Conservation (phyloP, 2,797 vertebrate genomes). For the Chelmon rostratus region DNA sequence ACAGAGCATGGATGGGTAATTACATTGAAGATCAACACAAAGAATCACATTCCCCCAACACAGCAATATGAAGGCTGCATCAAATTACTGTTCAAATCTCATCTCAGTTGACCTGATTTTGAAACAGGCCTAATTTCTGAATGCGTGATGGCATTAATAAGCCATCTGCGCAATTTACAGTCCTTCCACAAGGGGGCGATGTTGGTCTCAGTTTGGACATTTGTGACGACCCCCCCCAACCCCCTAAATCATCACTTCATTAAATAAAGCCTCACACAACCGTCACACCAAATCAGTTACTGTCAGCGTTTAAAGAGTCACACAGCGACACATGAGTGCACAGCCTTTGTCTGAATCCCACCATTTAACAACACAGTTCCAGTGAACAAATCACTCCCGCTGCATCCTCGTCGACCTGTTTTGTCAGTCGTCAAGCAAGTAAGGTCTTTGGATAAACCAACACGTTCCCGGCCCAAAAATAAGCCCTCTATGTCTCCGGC, state of each 20-base stretch:
- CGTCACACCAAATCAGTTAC: constrained; percentile 54
- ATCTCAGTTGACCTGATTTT: constrained; percentile 75
- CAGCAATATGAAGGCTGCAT: constrained; percentile 41
- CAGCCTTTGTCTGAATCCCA: constrained; percentile 59
- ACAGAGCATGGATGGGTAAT: neutral
- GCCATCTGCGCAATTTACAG: neutral
- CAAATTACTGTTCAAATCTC: constrained; percentile 56
- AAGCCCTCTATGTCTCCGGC: constrained; percentile 75
- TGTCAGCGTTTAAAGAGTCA: constrained; percentile 52
- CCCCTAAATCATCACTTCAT: constrained; percentile 46
- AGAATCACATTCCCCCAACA: constrained; percentile 17
- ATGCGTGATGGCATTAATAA: constrained; percentile 54
- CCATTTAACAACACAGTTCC: constrained; percentile 12
- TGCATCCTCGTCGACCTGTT: constrained; percentile 38
- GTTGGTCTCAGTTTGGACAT: constrained; percentile 51
- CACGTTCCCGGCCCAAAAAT: constrained; percentile 79
- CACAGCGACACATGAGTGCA: constrained; percentile 38
- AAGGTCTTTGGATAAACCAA: constrained; percentile 73
- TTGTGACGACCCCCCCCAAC: no score
- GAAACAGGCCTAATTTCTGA: constrained; percentile 54
- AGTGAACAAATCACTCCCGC: constrained; percentile 31
- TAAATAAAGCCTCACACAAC: constrained; percentile 54
- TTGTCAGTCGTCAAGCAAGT: constrained; percentile 54
- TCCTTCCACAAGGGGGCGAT: constrained; percentile 62
- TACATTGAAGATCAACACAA: constrained; percentile 23